A percentile compares a stretch with the other conserved stretches of the same genome.
Conservation (phyloP, 2,888 invertebrate species). For the Pantelozetes paolii region DNA sequence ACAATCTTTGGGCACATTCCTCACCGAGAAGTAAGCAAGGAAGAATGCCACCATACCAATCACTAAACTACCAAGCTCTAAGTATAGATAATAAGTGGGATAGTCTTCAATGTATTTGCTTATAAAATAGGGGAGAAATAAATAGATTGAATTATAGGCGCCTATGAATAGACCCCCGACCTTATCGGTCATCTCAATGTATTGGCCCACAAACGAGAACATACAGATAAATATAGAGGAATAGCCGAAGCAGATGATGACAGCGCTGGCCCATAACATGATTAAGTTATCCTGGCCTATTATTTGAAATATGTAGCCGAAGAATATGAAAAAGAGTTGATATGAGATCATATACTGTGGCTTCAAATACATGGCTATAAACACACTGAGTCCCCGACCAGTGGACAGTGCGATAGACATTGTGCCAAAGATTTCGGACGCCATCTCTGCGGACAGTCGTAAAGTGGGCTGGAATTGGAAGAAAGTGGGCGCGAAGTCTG, state of each 20-base stretch:
- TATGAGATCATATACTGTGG: conserved; percentile 28
- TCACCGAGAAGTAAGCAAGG: not conserved
- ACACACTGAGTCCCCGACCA: conserved; percentile 23
- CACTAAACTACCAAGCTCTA: not conserved
- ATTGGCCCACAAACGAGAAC: conserved; percentile 31
- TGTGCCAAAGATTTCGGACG: not conserved
- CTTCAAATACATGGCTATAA: conserved; percentile 32
- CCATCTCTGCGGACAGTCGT: not conserved
- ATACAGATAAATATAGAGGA: conserved; percentile 33
- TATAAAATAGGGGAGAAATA: conserved; percentile 34
- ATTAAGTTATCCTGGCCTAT: not conserved
- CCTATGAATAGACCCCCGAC: conserved; percentile 27
- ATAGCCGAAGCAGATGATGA: conserved; percentile 31
- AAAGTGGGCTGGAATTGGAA: conserved; percentile 3
- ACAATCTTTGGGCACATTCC: not conserved
- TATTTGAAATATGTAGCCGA: not conserved
- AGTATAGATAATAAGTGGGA: not conserved
- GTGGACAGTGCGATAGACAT: conserved; percentile 7
- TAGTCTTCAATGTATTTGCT: not conserved
- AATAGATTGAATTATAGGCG: not conserved
- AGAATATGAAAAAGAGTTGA: conserved; percentile 18
- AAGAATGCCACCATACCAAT: not conserved
- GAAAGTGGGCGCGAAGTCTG: conserved; percentile 14
- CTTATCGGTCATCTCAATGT: conserved; percentile 22
- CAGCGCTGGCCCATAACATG: not conserved